Evolutionary conservation across 2,888 invertebrate genomes (phyloP), one percentile per base, ranked within the genome.

Genomic region (Pyralis farinalis): DNA sequence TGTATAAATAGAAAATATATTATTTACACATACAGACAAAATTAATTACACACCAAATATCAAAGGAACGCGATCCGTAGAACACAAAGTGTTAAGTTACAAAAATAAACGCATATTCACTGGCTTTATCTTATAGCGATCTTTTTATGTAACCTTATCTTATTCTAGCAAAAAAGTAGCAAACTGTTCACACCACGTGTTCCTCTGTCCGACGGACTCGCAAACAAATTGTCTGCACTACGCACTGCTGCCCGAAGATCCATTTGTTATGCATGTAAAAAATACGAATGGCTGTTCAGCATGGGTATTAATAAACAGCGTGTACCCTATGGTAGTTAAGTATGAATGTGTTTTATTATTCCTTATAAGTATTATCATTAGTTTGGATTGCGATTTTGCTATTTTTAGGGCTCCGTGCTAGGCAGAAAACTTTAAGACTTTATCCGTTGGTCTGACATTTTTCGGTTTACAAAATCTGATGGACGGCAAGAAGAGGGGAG

Each of bases 71-170:
- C 42, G 44, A 46, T 41, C 43, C 41, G n/a, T 21, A 16, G 16
- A 16, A 37, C 37, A 12, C 37, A 16, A n/a, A 36, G 37, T 37
- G 22, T 37, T 40, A 29, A 27, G 41, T 48, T 25, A 44, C 33
- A 46, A 41, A 48, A 43, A 42, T 44, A 37, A 44, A 51, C 44
- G 46, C 47, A 51, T 46, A 25, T 8, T 25, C 25, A 25, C 8
- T 51, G 46, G 28, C 12, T 25, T 42, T 44, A 48, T 46, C 46
- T 37, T 22, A 30, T 21, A 35, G 38, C 35, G 27, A 49, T 49
- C 46, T 35, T 16, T 40, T 39, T 34, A 28, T 36, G 41, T 39
- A 46, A 42, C 42, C 16, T 33, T 40, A 46, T 16, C 16, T 16
- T 16, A 16, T 16, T 16, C 16, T 25, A 25, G 25, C 1, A 8